Evolutionary conservation across 2,888 invertebrate genomes (phyloP).

Genomic region (Lamellibrachia satsuma): DNA sequence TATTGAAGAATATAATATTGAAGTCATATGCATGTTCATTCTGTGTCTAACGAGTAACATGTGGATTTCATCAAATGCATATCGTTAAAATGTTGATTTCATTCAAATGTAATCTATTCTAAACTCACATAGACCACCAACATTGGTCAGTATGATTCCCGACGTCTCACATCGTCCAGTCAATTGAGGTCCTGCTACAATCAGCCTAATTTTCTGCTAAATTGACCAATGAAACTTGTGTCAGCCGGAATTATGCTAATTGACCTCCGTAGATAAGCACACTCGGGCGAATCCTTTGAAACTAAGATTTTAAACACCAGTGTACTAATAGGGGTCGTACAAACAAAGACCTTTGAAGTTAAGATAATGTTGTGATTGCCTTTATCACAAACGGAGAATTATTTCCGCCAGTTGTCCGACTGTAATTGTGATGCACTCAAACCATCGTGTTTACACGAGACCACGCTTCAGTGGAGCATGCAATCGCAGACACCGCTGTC

Average conservation of each 20-base stretch:
- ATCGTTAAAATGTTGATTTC: no score
- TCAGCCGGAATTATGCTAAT: constrained; percentile 12
- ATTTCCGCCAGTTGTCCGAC: neutral
- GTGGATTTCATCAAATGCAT: no score
- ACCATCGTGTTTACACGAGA: neutral
- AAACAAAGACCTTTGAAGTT: constrained; percentile 17
- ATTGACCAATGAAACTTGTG: neutral
- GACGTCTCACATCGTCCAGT: neutral
- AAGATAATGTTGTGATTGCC: constrained; percentile 9
- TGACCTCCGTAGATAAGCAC: constrained; percentile 3
- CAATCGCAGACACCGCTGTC: neutral
- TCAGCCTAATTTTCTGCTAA: constrained; percentile 5
- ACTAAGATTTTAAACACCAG: neutral
- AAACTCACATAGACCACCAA: no score
- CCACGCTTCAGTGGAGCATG: neutral
- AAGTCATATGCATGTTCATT: no score
- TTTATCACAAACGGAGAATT: neutral
- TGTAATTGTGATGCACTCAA: neutral
- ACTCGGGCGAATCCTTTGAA: neutral
- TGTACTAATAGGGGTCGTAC: neutral
- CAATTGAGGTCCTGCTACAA: neutral
- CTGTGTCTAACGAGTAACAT: no score
- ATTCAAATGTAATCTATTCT: no score
- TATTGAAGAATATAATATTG: no score
- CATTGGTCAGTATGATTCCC: neutral